Evolutionary conservation across 2,797 vertebrate species (phyloP).

Genomic region (Notolepis coatsorum): DNA sequence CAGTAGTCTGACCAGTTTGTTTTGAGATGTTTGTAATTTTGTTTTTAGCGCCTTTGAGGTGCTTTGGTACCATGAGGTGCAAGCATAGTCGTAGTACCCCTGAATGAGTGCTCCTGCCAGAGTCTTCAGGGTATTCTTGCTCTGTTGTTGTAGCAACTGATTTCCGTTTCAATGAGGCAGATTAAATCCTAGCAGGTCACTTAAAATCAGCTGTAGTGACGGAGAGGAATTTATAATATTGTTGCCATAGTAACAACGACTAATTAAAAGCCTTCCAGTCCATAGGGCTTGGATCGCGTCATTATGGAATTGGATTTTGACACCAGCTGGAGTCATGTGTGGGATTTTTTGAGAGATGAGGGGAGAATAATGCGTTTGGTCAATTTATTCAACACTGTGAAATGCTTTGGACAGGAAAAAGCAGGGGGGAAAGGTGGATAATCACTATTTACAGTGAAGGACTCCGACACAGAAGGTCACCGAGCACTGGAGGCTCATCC

Average conservation of each 20-base stretch:
- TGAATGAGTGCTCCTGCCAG: no score
- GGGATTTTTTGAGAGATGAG: neutral
- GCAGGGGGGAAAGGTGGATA: neutral
- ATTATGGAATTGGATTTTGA: conserved; percentile 30
- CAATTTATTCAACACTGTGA: neutral
- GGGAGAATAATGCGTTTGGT: neutral
- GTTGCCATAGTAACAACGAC: conserved; percentile 55
- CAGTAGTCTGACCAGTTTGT: no score
- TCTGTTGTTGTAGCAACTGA: no score
- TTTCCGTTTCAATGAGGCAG: no score
- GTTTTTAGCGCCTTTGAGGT: no score
- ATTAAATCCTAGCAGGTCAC: no score
- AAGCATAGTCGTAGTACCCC: no score
- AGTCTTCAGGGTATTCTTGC: no score
- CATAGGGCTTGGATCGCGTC: conserved; percentile 3
- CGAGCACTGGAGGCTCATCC: neutral
- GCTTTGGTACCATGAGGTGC: no score
- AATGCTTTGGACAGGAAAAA: neutral
- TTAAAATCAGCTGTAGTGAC: neutral
- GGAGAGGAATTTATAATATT: neutral
- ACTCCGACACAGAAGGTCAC: neutral
- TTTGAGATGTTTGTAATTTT: no score
- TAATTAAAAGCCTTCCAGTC: conserved; percentile 34
- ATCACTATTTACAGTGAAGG: neutral
- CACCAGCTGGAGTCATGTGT: conserved; percentile 37